Percentiles rank a stretch among this genome's conserved stretches.
Conservation (phyloP, 2,888 invertebrate species). For the Flexamia atlantica region DNA sequence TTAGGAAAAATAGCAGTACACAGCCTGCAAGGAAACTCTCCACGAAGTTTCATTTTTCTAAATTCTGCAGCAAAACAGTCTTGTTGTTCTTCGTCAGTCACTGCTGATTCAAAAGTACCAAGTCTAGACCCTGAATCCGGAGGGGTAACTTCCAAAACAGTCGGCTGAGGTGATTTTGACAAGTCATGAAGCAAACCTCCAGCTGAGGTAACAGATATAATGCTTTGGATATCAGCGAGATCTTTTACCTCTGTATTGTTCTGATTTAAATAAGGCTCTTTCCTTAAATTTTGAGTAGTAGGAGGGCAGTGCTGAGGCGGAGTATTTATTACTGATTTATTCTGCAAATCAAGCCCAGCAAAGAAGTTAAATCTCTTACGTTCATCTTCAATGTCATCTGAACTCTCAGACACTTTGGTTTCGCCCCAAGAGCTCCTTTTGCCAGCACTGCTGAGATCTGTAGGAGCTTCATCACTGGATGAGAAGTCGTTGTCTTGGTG, state of each 20-base stretch:
- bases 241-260: slow-evolving; percentile 78
- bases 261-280: slow-evolving; percentile 31
- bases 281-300: slow-evolving; percentile 9
- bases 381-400: slow-evolving; percentile 77
- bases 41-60: slow-evolving; percentile 92
- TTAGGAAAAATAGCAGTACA: slow-evolving; percentile 94
- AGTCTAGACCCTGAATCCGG: slow-evolving; percentile 73
- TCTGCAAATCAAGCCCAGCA: slow-evolving; percentile 87
- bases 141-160: slow-evolving; percentile 68
- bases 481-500: slow-evolving; percentile 59
- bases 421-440: slow-evolving; percentile 52
- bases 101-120: slow-evolving; percentile 71
- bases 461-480: slow-evolving; percentile 72
- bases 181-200: slow-evolving; percentile 71
- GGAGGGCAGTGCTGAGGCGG: slow-evolving; percentile 59
- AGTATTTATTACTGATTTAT: slow-evolving; percentile 73
- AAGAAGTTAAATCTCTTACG: slow-evolving; percentile 88
- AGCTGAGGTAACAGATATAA: slow-evolving; percentile 85
- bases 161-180: slow-evolving; percentile 73
- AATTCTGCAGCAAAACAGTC: slow-evolving; percentile 91
- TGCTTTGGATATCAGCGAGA: slow-evolving; percentile 91
- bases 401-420: slow-evolving; percentile 69
- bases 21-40: slow-evolving; percentile 94
- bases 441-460: slow-evolving; percentile 61
- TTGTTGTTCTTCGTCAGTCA: slow-evolving; percentile 84